These are phyloP conservation scores for Cephus rjabovi DNA, from an alignment of 2,888 invertebrate genomes.

Conservation along the genomic window DNA sequence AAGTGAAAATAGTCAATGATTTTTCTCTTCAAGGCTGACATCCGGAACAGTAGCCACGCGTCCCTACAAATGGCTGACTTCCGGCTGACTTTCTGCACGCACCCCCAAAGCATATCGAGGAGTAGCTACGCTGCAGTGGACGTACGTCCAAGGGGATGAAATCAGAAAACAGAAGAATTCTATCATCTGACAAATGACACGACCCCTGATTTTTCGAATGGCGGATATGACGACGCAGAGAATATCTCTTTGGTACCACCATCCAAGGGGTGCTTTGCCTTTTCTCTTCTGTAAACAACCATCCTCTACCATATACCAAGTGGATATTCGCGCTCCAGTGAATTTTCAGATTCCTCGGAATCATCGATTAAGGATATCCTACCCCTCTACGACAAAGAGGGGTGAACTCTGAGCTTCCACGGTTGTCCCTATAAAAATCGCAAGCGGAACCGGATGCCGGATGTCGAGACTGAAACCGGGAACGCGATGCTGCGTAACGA, in stretches of 20 bases:
- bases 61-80: constrained; percentile 30
- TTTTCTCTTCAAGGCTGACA: not conserved
- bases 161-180: constrained; percentile 25
- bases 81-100: constrained; percentile 17
- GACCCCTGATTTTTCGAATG: constrained; percentile 49
- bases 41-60: constrained; percentile 21
- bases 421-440: constrained; percentile 50
- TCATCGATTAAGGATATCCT: constrained; percentile 39
- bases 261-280: constrained; percentile 19
- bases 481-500: constrained; percentile 11
- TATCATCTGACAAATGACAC: constrained; percentile 51
- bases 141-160: constrained; percentile 13
- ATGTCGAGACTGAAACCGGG: constrained; percentile 33
- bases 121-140: not conserved
- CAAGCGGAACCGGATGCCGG: constrained; percentile 59
- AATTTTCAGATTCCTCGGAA: constrained; percentile 62
- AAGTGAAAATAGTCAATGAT: not conserved
- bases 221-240: constrained; percentile 52
- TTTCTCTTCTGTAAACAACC: constrained; percentile 20
- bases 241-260: constrained; percentile 30
- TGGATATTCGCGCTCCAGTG: constrained; percentile 43
- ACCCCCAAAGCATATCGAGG: not conserved
- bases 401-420: constrained; percentile 6
- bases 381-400: not conserved
- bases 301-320: constrained; percentile 16